A percentile compares a stretch with the other conserved stretches of the same genome.
phyloP scores from a whole-genome alignment of 2,113 vertebrate genomes.

The Emydura subglobosa region DNA sequence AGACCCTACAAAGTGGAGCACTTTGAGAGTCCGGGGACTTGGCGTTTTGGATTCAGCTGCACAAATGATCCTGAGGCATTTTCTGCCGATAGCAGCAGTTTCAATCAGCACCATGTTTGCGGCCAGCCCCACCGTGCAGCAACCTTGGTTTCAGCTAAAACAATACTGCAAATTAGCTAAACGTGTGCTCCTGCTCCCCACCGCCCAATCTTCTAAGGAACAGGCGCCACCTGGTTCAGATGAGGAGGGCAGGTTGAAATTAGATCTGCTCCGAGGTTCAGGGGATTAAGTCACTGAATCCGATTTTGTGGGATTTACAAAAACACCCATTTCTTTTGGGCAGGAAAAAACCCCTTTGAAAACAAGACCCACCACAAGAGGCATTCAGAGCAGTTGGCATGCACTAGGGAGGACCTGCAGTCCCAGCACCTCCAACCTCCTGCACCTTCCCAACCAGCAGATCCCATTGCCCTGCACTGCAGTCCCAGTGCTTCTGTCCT shows the following conservation, averaged over 20 bases:
- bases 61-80: neutral
- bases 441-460: neutral
- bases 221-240: neutral
- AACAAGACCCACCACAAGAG: accelerated
- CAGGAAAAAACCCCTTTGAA: neutral
- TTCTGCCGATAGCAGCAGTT: constrained; percentile 28
- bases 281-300: neutral
- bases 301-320: constrained; percentile 9
- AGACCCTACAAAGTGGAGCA: constrained; percentile 64
- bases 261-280: neutral
- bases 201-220: neutral
- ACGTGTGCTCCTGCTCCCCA: neutral
- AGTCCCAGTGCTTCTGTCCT: neutral
- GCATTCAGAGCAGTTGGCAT: accelerated
- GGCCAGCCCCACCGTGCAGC: constrained; percentile 51
- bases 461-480: neutral
- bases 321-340: constrained; percentile 7
- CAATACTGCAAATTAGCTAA: constrained; percentile 64
- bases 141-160: constrained; percentile 66
- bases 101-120: neutral
- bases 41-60: neutral
- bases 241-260: neutral
- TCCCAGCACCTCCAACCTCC: neutral
- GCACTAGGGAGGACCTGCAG: accelerated
- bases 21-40: neutral